Conservation (phyloP, 2,888 invertebrate genomes). For the Melangyna quadrimaculata region DNA sequence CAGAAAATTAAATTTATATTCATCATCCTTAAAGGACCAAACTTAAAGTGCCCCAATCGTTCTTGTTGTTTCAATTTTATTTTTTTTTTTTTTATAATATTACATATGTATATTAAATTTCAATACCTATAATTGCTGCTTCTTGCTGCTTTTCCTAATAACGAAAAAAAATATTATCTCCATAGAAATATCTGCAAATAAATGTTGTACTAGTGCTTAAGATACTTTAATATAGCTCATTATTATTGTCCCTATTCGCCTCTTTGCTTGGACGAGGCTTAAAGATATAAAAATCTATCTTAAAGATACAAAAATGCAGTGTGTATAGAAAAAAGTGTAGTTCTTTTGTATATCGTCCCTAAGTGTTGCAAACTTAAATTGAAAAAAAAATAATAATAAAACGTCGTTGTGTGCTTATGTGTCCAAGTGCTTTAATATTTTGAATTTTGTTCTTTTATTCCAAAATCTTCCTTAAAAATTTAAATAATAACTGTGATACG, state of each 20-base stretch:
- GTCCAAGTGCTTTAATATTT: slow-evolving; percentile 64
- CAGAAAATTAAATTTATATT: slow-evolving; percentile 10
- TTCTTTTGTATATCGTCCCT: not conserved
- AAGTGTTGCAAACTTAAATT: slow-evolving; percentile 12
- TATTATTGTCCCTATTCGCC: slow-evolving; percentile 13
- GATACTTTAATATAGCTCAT: slow-evolving; percentile 27
- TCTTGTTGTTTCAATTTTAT: not conserved
- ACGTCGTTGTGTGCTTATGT: slow-evolving; percentile 63
- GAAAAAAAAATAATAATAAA: not conserved
- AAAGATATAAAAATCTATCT: not conserved
- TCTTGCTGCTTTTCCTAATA: slow-evolving; percentile 31
- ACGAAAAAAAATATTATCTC: not conserved
- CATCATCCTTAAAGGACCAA: slow-evolving; percentile 64
- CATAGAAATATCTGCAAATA: slow-evolving; percentile 1
- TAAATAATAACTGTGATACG: slow-evolving; percentile 66
- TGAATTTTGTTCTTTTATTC: slow-evolving; percentile 4
- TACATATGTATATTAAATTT: not conserved
- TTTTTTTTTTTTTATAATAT: not conserved
- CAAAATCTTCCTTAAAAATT: slow-evolving; percentile 31
- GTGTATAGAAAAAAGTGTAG: not conserved
- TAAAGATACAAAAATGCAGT: not conserved
- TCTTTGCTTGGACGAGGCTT: no score
- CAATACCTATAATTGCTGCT: slow-evolving; percentile 18
- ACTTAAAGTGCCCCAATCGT: slow-evolving; percentile 63
- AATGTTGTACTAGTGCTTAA: slow-evolving; percentile 64